phyloP scores from a whole-genome alignment of 92 coral and sea anemone species.

The Zoanthus gigantus region DNA sequence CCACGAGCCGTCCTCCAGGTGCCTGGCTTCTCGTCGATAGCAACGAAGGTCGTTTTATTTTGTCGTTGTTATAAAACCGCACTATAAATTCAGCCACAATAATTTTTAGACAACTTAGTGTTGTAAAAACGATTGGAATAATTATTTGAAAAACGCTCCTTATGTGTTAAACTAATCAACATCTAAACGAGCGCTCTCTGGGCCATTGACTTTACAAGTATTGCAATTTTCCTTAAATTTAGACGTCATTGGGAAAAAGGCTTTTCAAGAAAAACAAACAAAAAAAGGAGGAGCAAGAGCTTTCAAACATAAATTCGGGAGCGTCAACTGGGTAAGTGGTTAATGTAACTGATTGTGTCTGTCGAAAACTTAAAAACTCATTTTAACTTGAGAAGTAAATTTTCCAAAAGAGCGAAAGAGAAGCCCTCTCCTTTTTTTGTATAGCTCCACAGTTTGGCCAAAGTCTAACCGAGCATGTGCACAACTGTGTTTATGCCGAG shows the following conservation, averaged over 20 bases:
- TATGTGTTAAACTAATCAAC: neutral
- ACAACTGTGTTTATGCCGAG: neutral
- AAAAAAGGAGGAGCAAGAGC: slow-evolving; percentile 12
- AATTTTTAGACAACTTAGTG: too few species aligned
- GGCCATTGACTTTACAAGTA: neutral
- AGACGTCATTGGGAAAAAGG: slow-evolving; percentile 35
- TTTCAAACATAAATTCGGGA: neutral
- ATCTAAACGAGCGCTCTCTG: too few species aligned
- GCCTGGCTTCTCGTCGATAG: too few species aligned
- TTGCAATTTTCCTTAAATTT: neutral
- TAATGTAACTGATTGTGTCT: neutral
- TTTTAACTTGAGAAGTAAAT: neutral
- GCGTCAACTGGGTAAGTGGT: slow-evolving; percentile 38
- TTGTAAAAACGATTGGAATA: too few species aligned
- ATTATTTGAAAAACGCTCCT: too few species aligned
- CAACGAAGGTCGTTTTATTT: too few species aligned
- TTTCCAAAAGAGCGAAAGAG: neutral
- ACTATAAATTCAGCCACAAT: too few species aligned
- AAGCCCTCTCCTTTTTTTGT: neutral
- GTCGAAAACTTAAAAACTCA: neutral
- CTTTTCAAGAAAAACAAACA: slow-evolving; percentile 40
- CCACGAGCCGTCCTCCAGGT: too few species aligned
- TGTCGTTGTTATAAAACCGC: too few species aligned
- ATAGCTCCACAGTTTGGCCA: neutral
- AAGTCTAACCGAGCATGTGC: neutral